Base-by-base conservation (phyloP, 2,888 invertebrate species). In the Mellilla xanthometata region DNA sequence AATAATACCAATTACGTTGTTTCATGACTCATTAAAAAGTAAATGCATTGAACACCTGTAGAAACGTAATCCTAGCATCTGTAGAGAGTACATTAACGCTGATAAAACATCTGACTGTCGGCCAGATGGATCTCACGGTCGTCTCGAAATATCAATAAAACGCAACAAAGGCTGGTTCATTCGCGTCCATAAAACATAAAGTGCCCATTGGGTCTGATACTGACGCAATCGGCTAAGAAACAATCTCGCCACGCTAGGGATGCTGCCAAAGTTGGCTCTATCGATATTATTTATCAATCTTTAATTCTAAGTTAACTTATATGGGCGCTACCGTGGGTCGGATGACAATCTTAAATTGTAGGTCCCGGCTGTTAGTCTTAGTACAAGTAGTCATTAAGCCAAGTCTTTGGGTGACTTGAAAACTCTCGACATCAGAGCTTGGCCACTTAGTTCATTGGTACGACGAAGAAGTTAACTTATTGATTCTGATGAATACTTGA, bases 181-280 rank as follows among this genome's bases (percentile, higher is more conserved):
- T 55, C 49, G 47, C 49, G 43, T 48, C 44, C 42, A 50, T 52
- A 55, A 52, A 55, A 55, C 48, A 49, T 33, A 50, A 44, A 49
- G 49, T 53, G 35, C 31, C 43, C 29, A 43, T 51, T 49, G 41
- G 36, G 4, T 50, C 48, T 48, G 42, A 49, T 40, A 48, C 42
- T 51, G 46, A 49, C 43, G 51, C 46, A 51, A 54, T 52, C 36
- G 11, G 30, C 38, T 39, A 52, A 53, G 63, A 62, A 62, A 54
- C 61, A 54, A 60, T 49, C 58, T 58, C 54, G 50, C 38, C 54
- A 12, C 6, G 12, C 10, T 46, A 46, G 45, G 34, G 45, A 46
- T 39, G 45, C 28, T 33, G 23, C 26, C 22, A 24, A 2, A 24
- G 7, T 2, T 8, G 7, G 1, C 8, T 24, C 4, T 15, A 35